Conservation (phyloP, 2,113 vertebrate genomes). For the Indicator maculatus region DNA sequence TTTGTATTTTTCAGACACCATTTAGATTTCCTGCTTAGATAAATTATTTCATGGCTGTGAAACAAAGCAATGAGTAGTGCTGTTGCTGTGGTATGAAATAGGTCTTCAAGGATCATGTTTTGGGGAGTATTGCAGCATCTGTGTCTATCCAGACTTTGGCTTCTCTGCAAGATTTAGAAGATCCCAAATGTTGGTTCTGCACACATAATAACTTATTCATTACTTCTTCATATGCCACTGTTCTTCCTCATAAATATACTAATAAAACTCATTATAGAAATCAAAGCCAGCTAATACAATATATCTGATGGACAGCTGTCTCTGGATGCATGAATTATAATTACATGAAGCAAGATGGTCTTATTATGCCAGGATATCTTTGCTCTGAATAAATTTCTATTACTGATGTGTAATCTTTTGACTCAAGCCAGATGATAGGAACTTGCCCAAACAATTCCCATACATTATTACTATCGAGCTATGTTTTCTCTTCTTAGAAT, state of each 20-base stretch:
- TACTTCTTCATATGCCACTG: conserved; percentile 34
- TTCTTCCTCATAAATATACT: conserved; percentile 60
- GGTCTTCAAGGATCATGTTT: not conserved
- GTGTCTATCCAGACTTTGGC: not conserved
- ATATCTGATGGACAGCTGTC: conserved; percentile 60
- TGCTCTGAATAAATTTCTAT: conserved; percentile 56
- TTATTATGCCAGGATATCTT: conserved; percentile 47
- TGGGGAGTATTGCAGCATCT: not conserved
- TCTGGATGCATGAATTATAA: conserved; percentile 51
- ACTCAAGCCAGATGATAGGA: conserved; percentile 20
- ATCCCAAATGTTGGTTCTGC: conserved; percentile 9
- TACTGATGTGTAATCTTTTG: conserved; percentile 45
- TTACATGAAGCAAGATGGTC: conserved; percentile 31
- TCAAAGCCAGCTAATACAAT: conserved; percentile 49
- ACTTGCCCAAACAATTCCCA: not conserved
- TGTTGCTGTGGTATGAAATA: not conserved
- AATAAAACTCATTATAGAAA: conserved; percentile 66
- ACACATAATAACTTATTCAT: conserved; percentile 54
- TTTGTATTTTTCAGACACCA: not conserved
- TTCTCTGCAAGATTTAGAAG: conserved; percentile 1
- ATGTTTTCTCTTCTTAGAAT: not conserved
- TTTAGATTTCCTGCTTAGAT: not conserved
- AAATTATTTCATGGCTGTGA: not conserved
- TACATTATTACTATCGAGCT: not conserved
- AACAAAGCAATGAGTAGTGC: not conserved